These are phyloP conservation scores for Montipora efflorescens DNA, from an alignment of 64 coral and sea anemone genomes.

Conservation along the genomic window DNA sequence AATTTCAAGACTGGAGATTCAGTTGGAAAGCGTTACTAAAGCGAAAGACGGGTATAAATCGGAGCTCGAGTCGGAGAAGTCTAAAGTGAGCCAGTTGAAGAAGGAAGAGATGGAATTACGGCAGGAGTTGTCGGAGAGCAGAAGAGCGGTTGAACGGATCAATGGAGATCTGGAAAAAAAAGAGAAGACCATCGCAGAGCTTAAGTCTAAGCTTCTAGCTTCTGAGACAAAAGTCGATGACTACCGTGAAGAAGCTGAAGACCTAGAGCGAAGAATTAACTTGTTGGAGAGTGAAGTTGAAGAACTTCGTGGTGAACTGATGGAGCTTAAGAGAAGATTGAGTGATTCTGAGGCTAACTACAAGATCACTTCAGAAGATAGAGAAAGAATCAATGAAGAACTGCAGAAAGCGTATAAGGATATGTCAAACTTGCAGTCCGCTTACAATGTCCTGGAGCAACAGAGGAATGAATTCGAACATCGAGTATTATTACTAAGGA, in stretches of 20 bases:
- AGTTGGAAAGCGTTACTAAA: slow-evolving; percentile 68
- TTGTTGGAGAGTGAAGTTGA: slow-evolving; percentile 78
- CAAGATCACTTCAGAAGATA: slow-evolving; percentile 71
- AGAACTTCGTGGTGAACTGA: slow-evolving; percentile 71
- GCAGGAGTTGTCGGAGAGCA: slow-evolving; percentile 74
- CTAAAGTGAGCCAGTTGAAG: slow-evolving; percentile 59
- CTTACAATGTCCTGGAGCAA: slow-evolving; percentile 80
- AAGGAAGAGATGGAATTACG: slow-evolving; percentile 74
- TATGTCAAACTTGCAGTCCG: slow-evolving; percentile 83
- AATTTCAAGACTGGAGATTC: slow-evolving; percentile 73
- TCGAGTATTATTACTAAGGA: slow-evolving; percentile 68
- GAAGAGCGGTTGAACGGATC: slow-evolving; percentile 61
- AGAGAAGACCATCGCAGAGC: slow-evolving; percentile 87
- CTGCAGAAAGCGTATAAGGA: slow-evolving; percentile 87
- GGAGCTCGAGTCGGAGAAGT: slow-evolving; percentile 74
- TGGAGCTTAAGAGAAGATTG: slow-evolving; percentile 75
- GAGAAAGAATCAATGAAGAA: slow-evolving; percentile 83
- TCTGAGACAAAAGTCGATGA: slow-evolving; percentile 81
- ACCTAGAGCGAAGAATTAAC: slow-evolving; percentile 57
- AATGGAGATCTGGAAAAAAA: slow-evolving; percentile 81
- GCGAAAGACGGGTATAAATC: slow-evolving; percentile 75
- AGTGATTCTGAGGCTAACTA: slow-evolving; percentile 81
- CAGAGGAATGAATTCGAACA: slow-evolving; percentile 79
- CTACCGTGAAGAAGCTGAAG: slow-evolving; percentile 59
- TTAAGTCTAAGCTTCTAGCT: slow-evolving; percentile 58